Evolutionary conservation across 1,140 invertebrate species (phyloP), one percentile per base, ranked within the genome.

Genomic region (Musca vetustissima): DNA sequence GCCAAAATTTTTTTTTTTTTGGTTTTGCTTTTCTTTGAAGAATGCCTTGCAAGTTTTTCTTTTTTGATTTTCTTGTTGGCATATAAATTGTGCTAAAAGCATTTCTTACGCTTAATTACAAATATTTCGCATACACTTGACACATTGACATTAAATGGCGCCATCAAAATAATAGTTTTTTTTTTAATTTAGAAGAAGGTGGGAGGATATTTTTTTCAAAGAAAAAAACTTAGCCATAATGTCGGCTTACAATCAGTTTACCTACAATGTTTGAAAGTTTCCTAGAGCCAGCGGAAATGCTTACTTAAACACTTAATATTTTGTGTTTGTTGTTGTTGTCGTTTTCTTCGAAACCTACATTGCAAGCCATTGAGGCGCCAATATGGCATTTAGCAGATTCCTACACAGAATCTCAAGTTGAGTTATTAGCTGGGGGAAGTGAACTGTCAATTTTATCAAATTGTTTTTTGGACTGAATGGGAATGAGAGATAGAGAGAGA

Each of bases 131-230:
- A 61, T 36, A 61, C 57, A 61, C 57, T 61, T 61, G 57, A 61
- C 57, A 61, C 57, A 61, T 61, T 61, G 57, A 61, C 57, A 61
- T 36, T 61, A 61, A 61, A 61, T 61, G 57, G 57, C 57, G 57
- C 57, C 57, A 57, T 14, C 17, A 28, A 59, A 61, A 19, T 43
- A 43, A 11, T n/a, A n/a, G n/a, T n/a, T 43, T 43, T 43, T 43
- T 43, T 4, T 43, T 6, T 8, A 43, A 43, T 43, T 43, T 43
- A 11, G 36, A 8, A 43, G 11, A 43, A 13, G 6, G 36, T 13
- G 36, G 36, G 11, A 43, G 28, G 28, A 32, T 32, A 4, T 32
- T 3, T 4, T 32, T 32, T 43, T 43, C 36, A 43, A 43, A 13
- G 13, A 43, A 6, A 13, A 43, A 43, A 43, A 7, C 6, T 43